phyloP scores from a whole-genome alignment of 2,797 vertebrate species.

The Thamnophis elegans region DNA sequence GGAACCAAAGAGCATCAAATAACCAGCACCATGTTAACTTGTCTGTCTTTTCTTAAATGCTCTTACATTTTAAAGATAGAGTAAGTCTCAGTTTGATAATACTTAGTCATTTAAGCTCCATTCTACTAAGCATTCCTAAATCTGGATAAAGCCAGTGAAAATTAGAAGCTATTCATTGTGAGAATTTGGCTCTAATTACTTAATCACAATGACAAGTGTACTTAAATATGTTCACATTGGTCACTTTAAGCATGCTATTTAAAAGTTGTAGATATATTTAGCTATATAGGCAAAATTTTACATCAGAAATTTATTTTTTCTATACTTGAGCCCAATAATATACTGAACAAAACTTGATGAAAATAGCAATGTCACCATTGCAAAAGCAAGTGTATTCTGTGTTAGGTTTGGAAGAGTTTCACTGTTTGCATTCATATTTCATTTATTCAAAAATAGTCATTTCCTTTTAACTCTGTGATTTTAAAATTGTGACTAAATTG shows the following conservation, averaged over 20 bases:
- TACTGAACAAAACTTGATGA: constrained; percentile 44
- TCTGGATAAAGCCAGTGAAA: not conserved
- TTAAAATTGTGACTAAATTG: constrained; percentile 71
- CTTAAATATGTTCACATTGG: not conserved
- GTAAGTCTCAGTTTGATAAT: not conserved
- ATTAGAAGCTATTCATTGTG: not conserved
- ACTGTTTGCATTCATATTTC: constrained; percentile 66
- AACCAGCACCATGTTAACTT: not conserved
- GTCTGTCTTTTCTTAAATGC: not conserved
- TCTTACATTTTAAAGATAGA: not conserved
- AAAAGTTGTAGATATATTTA: not conserved
- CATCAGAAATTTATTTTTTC: not conserved
- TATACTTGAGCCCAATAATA: constrained; percentile 29
- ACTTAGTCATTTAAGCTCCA: not conserved
- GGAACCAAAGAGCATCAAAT: not conserved
- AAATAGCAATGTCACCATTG: constrained; percentile 42
- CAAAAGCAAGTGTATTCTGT: constrained; percentile 52
- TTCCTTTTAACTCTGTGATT: constrained; percentile 67
- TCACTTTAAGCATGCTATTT: not conserved
- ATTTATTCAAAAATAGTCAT: constrained; percentile 63
- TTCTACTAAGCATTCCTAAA: not conserved
- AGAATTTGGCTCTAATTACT: not conserved
- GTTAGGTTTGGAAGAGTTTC: constrained; percentile 61
- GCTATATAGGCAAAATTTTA: not conserved
- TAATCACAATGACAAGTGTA: not conserved